Conservation (phyloP, 2,113 vertebrate species). For the Scatophagus argus region DNA sequence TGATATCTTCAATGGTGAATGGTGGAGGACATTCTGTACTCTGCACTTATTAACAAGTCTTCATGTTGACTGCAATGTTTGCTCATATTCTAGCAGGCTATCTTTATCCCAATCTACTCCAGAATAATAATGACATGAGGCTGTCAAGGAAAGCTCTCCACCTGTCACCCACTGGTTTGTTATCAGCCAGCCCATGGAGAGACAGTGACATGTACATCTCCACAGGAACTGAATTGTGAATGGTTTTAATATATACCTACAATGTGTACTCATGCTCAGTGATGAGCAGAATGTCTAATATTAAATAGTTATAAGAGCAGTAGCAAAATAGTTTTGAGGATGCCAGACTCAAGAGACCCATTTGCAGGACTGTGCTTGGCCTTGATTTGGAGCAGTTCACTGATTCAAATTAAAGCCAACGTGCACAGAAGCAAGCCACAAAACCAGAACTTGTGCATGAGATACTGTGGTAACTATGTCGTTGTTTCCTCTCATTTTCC, state of each 20-base stretch:
- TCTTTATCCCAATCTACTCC: constrained; percentile 17
- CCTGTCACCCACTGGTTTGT: constrained; percentile 43
- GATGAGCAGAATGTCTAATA: constrained; percentile 2
- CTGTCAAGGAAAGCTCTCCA: constrained; percentile 14
- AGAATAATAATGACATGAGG: constrained; percentile 33
- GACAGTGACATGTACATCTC: constrained; percentile 22
- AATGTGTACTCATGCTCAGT: constrained; percentile 6
- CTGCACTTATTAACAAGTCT: constrained; percentile 34
- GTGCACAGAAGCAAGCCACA: constrained; percentile 39
- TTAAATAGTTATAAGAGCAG: neutral
- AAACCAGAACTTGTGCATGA: constrained; percentile 54
- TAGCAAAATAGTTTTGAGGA: neutral
- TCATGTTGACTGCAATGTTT: constrained; percentile 30
- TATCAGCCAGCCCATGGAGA: constrained; percentile 14
- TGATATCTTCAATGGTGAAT: constrained; percentile 13
- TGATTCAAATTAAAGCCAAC: constrained; percentile 28
- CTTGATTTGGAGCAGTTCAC: constrained; percentile 23
- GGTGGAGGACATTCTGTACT: neutral
- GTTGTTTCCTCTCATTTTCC: constrained; percentile 53
- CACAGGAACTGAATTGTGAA: constrained; percentile 14
- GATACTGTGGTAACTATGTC: constrained; percentile 46
- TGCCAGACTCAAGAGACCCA: neutral
- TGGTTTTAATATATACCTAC: constrained; percentile 18
- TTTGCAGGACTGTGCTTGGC: neutral
- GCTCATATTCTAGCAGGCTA: constrained; percentile 15